Evolutionary conservation across 1,140 invertebrate genomes (phyloP).

Genomic region (Apocrypta bakeri): DNA sequence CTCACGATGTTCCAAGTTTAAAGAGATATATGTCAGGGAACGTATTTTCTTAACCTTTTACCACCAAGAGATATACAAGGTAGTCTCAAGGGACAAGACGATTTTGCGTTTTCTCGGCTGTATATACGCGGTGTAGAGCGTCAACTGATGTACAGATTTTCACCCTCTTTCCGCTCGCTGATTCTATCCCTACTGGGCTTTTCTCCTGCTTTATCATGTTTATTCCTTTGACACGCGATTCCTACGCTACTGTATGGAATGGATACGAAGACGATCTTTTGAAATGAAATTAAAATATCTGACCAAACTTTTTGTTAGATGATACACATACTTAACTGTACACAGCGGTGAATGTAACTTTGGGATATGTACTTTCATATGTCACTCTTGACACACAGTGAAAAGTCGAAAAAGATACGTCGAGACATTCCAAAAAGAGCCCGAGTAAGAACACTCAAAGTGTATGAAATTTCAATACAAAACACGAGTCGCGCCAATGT

Average conservation of each 20-base stretch:
- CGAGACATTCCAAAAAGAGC: not conserved
- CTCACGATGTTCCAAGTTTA: not conserved
- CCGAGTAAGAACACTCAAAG: not conserved
- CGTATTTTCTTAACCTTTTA: not conserved
- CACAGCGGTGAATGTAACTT: no score
- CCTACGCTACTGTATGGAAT: no score
- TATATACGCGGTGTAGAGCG: not conserved
- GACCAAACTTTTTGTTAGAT: no score
- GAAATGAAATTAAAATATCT: no score
- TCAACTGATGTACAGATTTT: not conserved
- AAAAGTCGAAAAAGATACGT: no score
- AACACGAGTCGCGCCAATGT: conserved; percentile 40
- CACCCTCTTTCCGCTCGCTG: not conserved
- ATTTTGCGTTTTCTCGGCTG: not conserved
- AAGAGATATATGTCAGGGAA: not conserved
- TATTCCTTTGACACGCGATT: not conserved
- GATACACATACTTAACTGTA: no score
- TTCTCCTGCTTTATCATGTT: not conserved
- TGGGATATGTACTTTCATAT: no score
- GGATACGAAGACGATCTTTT: no score
- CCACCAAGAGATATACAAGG: not conserved
- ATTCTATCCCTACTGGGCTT: not conserved
- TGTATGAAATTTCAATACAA: conserved; percentile 39
- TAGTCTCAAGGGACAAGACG: not conserved
- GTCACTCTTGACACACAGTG: not conserved